Percentiles rank a stretch among this genome's conserved stretches.
Evolutionary conservation across 92 coral and sea anemone species (phyloP).

Genomic region (Anthopleura xanthogrammica): DNA sequence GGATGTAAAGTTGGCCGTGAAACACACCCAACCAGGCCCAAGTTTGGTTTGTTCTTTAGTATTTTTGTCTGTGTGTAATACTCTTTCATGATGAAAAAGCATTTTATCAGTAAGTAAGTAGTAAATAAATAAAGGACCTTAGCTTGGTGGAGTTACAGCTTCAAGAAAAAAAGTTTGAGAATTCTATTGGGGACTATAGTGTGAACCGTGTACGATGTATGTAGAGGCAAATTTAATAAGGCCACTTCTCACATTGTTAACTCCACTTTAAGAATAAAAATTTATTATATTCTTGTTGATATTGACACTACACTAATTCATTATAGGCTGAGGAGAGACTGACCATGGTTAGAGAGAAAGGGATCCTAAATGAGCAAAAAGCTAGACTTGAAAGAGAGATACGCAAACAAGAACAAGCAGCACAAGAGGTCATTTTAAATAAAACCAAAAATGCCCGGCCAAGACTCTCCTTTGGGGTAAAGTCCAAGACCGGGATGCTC

Average conservation of each 20-base stretch:
- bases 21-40: constrained; percentile 69
- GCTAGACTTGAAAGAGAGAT: constrained; percentile 78
- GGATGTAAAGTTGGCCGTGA: constrained; percentile 71
- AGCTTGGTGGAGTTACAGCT: neutral
- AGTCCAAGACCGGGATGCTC: constrained; percentile 51
- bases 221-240: neutral
- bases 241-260: neutral
- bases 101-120: constrained; percentile 34
- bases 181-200: neutral
- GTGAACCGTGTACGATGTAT: neutral
- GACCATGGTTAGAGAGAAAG: constrained; percentile 89
- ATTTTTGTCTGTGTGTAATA: constrained; percentile 23
- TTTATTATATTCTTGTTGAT: no score
- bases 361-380: constrained; percentile 83
- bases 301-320: neutral
- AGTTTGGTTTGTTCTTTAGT: constrained; percentile 85
- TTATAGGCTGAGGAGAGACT: constrained; percentile 96
- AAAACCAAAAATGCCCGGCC: constrained; percentile 88
- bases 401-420: constrained; percentile 89
- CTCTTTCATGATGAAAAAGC: constrained; percentile 15
- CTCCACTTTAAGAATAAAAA: neutral
- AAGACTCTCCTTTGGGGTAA: constrained; percentile 88
- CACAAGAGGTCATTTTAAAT: constrained; percentile 94
- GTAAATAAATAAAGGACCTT: neutral
- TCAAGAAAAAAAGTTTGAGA: neutral